Percentiles rank a stretch among this genome's conserved stretches.
Evolutionary conservation across 2,113 vertebrate genomes (phyloP).

Genomic region (Strix uralensis): DNA sequence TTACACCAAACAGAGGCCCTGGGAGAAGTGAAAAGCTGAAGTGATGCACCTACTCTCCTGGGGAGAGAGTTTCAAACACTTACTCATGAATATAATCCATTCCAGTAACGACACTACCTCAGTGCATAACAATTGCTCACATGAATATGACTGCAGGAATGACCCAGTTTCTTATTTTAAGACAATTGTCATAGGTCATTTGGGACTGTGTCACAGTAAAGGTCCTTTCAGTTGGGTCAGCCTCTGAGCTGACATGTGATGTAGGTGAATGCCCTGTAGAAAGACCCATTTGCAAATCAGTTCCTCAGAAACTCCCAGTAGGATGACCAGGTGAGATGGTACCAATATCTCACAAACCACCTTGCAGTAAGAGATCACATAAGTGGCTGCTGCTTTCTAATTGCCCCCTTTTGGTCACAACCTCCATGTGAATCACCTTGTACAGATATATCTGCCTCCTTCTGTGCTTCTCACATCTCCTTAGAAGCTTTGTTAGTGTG

Average conservation of each 20-base stretch:
- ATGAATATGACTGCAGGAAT: conserved; percentile 3
- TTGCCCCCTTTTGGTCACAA: neutral
- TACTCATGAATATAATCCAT: neutral
- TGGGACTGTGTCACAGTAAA: neutral
- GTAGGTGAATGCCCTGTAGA: neutral
- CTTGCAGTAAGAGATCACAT: neutral
- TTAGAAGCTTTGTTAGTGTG: neutral
- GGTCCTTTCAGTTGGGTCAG: neutral
- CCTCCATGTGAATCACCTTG: neutral
- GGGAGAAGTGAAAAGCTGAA: neutral
- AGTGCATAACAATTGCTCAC: neutral
- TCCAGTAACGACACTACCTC: neutral
- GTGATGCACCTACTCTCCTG: neutral
- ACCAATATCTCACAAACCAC: neutral
- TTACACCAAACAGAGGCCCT: neutral
- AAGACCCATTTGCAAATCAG: neutral
- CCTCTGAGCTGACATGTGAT: neutral
- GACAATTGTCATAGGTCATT: neutral
- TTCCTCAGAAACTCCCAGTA: neutral
- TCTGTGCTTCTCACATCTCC: neutral
- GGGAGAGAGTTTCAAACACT: neutral
- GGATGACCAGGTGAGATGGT: neutral
- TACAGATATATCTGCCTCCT: neutral
- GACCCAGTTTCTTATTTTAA: conserved; percentile 45
- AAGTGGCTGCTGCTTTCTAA: neutral